Conservation (phyloP, 2,113 vertebrate species). For the Machaerirhynchus nigripectus region DNA sequence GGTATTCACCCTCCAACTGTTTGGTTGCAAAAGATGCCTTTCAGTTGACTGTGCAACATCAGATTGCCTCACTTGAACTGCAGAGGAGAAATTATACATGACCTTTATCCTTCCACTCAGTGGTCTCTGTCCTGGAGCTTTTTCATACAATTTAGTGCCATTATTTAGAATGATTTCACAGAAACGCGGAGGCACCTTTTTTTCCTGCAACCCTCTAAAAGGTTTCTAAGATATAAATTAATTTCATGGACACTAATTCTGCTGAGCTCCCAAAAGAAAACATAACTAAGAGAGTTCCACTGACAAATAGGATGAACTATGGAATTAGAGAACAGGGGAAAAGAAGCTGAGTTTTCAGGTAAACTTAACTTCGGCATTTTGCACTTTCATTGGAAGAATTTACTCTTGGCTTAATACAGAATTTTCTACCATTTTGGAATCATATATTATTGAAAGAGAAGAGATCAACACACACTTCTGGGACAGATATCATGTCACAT, state of each 20-base stretch:
- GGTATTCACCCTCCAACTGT: background rate
- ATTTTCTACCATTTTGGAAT: background rate
- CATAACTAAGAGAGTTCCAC: background rate
- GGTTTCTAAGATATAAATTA: background rate
- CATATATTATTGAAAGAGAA: background rate
- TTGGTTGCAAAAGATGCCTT: constrained; percentile 10
- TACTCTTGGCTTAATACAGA: background rate
- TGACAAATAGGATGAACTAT: background rate
- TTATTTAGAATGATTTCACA: constrained; percentile 45
- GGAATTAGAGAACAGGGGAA: background rate
- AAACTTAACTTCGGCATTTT: background rate
- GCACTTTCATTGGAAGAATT: background rate
- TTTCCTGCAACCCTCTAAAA: constrained; percentile 15
- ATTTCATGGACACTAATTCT: constrained; percentile 38
- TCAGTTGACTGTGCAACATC: constrained; percentile 4
- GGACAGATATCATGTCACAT: background rate
- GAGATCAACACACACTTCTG: background rate
- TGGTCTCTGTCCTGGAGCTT: constrained; percentile 19
- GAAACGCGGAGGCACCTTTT: background rate
- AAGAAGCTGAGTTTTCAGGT: background rate
- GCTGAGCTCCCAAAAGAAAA: constrained; percentile 18
- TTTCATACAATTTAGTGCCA: constrained; percentile 12
- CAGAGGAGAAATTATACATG: background rate
- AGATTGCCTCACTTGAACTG: constrained; percentile 1
- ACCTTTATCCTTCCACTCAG: constrained; percentile 38